These are phyloP conservation scores for Seladonia tumulorum DNA, from an alignment of 2,888 invertebrate species.

Conservation along the genomic window DNA sequence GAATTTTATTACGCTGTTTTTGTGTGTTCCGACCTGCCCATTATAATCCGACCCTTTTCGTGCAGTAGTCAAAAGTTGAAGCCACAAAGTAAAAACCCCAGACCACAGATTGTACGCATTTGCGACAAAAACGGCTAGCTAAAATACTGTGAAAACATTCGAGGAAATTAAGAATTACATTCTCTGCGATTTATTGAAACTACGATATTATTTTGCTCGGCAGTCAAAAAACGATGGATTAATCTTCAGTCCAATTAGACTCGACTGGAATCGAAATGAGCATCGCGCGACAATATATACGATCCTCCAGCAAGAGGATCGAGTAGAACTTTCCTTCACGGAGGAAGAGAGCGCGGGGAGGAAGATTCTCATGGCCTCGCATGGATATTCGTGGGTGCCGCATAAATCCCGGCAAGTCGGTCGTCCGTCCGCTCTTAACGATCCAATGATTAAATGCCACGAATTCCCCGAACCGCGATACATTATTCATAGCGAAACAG, in stretches of 20 bases:
- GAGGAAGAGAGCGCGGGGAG: constrained; percentile 4
- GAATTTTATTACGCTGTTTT: too few species aligned
- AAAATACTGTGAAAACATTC: not conserved
- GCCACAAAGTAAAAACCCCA: not conserved
- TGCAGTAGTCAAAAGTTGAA: not conserved
- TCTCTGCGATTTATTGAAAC: not conserved
- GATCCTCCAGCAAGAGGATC: not conserved
- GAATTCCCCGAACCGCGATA: constrained; percentile 61
- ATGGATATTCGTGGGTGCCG: constrained; percentile 41
- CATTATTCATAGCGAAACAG: constrained; percentile 67
- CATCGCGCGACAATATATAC: not conserved
- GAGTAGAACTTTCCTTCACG: not conserved
- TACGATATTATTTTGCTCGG: not conserved
- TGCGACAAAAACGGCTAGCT: too few species aligned
- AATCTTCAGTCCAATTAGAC: not conserved
- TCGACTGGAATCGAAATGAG: not conserved
- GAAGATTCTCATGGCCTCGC: constrained; percentile 38
- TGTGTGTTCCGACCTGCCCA: too few species aligned
- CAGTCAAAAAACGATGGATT: not conserved
- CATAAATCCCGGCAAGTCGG: constrained; percentile 53
- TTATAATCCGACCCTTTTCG: not conserved
- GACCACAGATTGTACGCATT: too few species aligned
- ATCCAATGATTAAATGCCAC: constrained; percentile 62
- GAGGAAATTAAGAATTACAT: not conserved
- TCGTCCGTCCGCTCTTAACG: constrained; percentile 55